Percentiles rank a stretch among this genome's conserved stretches.
These are phyloP conservation scores for Ophion ellenae DNA, from an alignment of 2,888 invertebrate species.

Conservation along the genomic window DNA sequence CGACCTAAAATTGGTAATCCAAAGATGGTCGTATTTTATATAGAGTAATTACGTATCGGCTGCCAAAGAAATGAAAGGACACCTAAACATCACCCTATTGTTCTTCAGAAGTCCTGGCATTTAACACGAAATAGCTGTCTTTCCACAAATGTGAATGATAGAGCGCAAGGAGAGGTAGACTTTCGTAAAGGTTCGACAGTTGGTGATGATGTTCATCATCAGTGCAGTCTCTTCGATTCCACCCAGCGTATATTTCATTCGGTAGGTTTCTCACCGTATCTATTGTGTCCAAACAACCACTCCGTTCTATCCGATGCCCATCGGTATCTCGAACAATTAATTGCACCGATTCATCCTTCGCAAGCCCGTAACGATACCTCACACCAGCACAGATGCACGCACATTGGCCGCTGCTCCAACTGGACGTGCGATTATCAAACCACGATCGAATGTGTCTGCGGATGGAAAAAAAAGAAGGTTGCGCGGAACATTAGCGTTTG, in stretches of 20 bases:
- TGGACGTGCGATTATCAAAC: constrained; percentile 37
- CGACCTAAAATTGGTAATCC: too few relatives aligned
- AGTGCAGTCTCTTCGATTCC: constrained; percentile 44
- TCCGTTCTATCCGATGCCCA: constrained; percentile 40
- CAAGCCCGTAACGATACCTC: constrained; percentile 46
- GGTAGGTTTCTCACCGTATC: constrained; percentile 23
- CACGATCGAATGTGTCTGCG: neutral
- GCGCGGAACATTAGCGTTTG: constrained; percentile 67
- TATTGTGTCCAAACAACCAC: constrained; percentile 32
- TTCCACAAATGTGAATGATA: too few relatives aligned
- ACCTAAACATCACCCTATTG: too few relatives aligned
- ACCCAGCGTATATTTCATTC: constrained; percentile 25
- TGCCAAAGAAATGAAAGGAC: neutral
- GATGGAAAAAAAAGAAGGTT: constrained; percentile 32
- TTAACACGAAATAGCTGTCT: too few relatives aligned
- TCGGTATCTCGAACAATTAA: constrained; percentile 53
- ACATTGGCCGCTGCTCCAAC: constrained; percentile 15
- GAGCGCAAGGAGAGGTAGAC: neutral
- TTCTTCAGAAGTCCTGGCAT: too few relatives aligned
- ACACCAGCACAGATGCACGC: constrained; percentile 40
- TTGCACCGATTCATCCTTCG: constrained; percentile 57
- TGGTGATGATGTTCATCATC: constrained; percentile 1
- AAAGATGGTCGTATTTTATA: too few relatives aligned
- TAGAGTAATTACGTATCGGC: too few relatives aligned
- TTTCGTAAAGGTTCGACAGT: constrained; percentile 1